Evolutionary conservation across 2,888 invertebrate genomes (phyloP), one percentile per base, ranked within the genome.

Genomic region (Drosophila paracracens): DNA sequence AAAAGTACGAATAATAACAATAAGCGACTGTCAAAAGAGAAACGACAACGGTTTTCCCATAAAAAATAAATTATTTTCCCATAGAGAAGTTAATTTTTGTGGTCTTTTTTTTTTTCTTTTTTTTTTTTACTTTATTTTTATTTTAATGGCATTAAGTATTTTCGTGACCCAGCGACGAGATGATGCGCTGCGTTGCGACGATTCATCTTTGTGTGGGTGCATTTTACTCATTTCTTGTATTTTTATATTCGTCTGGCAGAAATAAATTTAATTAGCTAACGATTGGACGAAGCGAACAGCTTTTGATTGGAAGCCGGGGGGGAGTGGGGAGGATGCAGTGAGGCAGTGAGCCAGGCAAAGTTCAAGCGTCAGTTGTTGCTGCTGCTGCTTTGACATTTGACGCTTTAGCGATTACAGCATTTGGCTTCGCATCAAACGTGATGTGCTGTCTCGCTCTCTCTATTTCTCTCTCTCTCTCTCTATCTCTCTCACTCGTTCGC

Each of bases 211-310:
- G 73, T 61, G 79, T 79, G 76, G 76, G 73, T 70, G 70, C 69
- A 76, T 50, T 72, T 70, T 52, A 46, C 27, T 38, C 48, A 56
- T 69, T 68, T 68, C 35, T 54, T 52, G 50, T 36, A 46, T 48
- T 40, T 38, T 53, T 27, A 27, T 27, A 8, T 27, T 29, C n/a
- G 38, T 13, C 25, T 65, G 50, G 50, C 66, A 74, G 60, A 72
- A 71, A 76, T 70, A 81, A 73, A 84, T 83, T 82, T 87, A 84
- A 87, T 87, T 84, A 84, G 82, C 82, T 64, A 81, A 76, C 83
- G 70, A 70, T 62, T 74, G 52, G 38, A 16, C 60, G 53, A 36
- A 53, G 54, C 60, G 18, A 7, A 38, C 36, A 56, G 36, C 29
- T 36, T 18, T 29, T 56, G 56, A 29, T 16, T n/a, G 54, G 51